Conservation (phyloP, 2,888 invertebrate species). For the Copidosoma aretas region DNA sequence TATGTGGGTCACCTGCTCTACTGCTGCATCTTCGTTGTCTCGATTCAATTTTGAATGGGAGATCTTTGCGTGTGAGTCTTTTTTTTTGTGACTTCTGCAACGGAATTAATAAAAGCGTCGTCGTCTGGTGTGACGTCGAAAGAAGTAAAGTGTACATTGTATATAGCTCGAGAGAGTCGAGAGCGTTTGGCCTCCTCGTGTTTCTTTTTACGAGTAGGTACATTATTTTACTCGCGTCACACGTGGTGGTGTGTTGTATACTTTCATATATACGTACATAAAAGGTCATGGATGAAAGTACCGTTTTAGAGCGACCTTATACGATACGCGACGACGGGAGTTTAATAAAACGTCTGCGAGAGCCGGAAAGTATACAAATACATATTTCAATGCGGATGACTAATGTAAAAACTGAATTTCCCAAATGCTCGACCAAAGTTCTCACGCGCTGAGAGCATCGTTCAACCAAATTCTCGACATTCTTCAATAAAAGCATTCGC, state of each 20-base stretch:
- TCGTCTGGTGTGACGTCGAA: slow-evolving; percentile 13
- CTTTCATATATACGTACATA: background rate
- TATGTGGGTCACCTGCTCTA: too few species aligned
- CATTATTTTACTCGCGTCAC: too few species aligned
- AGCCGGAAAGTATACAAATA: background rate
- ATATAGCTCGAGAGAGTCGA: slow-evolving; percentile 1
- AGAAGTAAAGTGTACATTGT: slow-evolving; percentile 5
- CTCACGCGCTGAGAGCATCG: too few species aligned
- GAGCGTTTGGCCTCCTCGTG: background rate
- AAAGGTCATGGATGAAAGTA: slow-evolving; percentile 37
- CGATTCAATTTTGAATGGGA: slow-evolving; percentile 1
- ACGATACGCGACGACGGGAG: too few species aligned
- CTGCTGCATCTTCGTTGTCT: background rate
- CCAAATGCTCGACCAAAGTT: too few species aligned
- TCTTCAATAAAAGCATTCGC: too few species aligned
- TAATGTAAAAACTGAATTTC: too few species aligned
- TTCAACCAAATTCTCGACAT: too few species aligned
- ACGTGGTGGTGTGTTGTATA: too few species aligned
- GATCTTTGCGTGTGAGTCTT: background rate
- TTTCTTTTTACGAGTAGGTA: background rate
- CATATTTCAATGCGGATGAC: too few species aligned
- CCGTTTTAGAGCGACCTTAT: slow-evolving; percentile 28
- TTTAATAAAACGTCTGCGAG: background rate
- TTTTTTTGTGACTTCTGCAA: background rate
- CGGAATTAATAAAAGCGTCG: background rate